These are phyloP conservation scores for human (Homo sapiens) DNA, from an alignment of 2,113 vertebrate species.

Conservation along the genomic window GRCh38 chr4:146700001-146700500, in stretches of 20 bases:
- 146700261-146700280: background rate
- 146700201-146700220: slow-evolving; percentile 3
- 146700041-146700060: no score
- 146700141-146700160: background rate
- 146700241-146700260: background rate
- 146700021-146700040: no score
- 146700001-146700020: no score
- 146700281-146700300: slow-evolving; percentile 10
- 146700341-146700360: background rate
- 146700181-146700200: background rate
- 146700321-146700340: background rate
- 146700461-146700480: slow-evolving; percentile 66
- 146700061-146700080: no score
- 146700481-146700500: background rate
- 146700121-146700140: background rate
- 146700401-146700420: slow-evolving; percentile 30
- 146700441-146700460: slow-evolving; percentile 52
- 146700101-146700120: background rate
- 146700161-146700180: background rate
- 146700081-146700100: background rate
- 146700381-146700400: slow-evolving; percentile 49
- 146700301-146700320: background rate
- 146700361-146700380: background rate
- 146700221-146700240: background rate
- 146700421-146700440: slow-evolving; percentile 23